Evolutionary conservation across 1,140 invertebrate species (phyloP), one percentile per base, ranked within the genome.

Genomic region (Leptopilina clavipes): DNA sequence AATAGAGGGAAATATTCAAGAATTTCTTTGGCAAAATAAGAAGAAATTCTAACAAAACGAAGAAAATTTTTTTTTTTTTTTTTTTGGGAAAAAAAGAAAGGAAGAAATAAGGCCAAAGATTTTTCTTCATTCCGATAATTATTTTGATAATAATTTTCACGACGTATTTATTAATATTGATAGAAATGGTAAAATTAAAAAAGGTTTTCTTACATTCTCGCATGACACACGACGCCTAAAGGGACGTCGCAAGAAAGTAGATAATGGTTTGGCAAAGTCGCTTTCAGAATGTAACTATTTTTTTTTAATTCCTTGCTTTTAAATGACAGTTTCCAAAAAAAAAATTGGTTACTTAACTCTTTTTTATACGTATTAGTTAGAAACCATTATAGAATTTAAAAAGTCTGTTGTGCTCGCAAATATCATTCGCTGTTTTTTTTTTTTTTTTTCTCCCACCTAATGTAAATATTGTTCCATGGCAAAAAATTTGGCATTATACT

Each of bases 381-480:
- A 65, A 2, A 0, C 59, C 59, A 40, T 40, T n/a, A n/a, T 65
- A 65, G 59, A 65, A 65, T 65, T 65, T 17, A 65, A 31, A 56
- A 59, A 19, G n/a, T n/a, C n/a, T n/a, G n/a, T n/a, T n/a, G n/a
- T 25, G 1, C 56, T 59, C 19, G 17, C 54, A 19, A 18, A 25
- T 12, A 14, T 14, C 45, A 5, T 48, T 48, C 14, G 45, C n/a
- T 14, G 25, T 6, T 9, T 31, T 59, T 11, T 65, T 37, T 12
- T 65, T 22, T 65, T 65, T 22, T 65, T 31, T 65, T 65, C n/a
- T n/a, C n/a, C n/a, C n/a, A 65, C 12, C 59, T 22, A 22, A 31
- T 65, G 59, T 65, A 65, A 65, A 65, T 65, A 65, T 65, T 65
- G 22, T 65, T 65, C 59, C 59, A 65, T 65, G 59, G 59, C 59